phyloP scores from a whole-genome alignment of 2,113 vertebrate species.

The Zapornia atra region DNA sequence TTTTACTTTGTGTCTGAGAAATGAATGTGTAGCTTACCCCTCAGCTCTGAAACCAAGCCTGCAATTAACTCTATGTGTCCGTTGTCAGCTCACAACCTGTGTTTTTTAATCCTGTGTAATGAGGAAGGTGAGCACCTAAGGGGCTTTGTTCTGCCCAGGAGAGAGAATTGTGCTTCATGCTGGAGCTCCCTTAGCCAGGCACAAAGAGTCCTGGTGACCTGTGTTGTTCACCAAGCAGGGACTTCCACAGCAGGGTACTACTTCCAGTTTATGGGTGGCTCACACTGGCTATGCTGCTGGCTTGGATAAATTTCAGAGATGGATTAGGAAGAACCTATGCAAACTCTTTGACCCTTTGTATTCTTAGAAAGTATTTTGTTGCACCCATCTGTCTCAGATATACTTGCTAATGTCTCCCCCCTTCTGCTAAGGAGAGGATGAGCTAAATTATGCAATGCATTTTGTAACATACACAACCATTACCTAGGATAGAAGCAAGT shows the following conservation, averaged over 20 bases:
- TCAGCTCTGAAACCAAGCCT: background rate
- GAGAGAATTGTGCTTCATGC: background rate
- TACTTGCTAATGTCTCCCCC: background rate
- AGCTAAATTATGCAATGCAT: background rate
- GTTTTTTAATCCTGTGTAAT: background rate
- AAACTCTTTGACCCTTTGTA: background rate
- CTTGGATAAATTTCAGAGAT: background rate
- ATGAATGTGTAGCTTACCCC: background rate
- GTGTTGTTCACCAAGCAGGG: background rate
- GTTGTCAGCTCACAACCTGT: background rate
- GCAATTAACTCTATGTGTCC: background rate
- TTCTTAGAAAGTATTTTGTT: background rate
- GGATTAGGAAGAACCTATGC: background rate
- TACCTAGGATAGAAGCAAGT: background rate
- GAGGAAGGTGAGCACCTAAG: background rate
- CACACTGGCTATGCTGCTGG: background rate
- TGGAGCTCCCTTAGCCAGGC: background rate
- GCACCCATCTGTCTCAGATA: background rate
- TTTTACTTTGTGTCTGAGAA: background rate
- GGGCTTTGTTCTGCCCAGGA: background rate
- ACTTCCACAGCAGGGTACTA: background rate
- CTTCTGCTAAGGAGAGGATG: background rate
- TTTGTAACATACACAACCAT: background rate
- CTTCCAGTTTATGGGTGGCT: background rate
- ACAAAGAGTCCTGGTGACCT: fast-evolving